Evolutionary conservation across 1,140 invertebrate species (phyloP).

Genomic region (Drosophila serrata): DNA sequence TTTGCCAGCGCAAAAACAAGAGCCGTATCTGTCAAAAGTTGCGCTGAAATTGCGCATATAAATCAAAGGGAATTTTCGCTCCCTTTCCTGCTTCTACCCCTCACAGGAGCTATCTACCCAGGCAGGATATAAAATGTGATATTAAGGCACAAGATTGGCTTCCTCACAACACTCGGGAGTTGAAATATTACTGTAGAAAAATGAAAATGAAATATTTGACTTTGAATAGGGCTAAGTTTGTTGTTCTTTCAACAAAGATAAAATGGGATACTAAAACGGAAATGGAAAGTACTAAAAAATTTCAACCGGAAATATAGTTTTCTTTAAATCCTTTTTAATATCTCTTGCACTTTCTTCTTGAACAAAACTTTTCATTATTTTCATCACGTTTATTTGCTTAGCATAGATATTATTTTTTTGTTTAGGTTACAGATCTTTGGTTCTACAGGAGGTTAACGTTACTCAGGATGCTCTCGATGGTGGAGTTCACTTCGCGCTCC

Average conservation of each 20-base stretch:
- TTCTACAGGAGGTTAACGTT: conserved; percentile 78
- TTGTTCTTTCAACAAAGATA: not conserved
- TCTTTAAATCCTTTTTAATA: not conserved
- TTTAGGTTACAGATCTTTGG: conserved; percentile 1
- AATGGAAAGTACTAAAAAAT: not conserved
- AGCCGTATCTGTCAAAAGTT: conserved; percentile 31
- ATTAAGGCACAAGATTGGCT: conserved; percentile 2
- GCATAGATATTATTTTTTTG: conserved; percentile 18
- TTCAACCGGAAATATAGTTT: not conserved
- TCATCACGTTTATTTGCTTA: conserved; percentile 55
- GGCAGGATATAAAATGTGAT: not conserved
- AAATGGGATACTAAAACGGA: not conserved
- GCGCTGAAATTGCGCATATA: conserved; percentile 29
- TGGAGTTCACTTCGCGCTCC: conserved; percentile 51
- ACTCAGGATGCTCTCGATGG: conserved; percentile 77
- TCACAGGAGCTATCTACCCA: not conserved
- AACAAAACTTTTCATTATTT: not conserved
- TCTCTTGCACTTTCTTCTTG: not conserved
- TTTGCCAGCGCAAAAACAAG: conserved; percentile 27
- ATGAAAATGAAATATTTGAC: conserved; percentile 6
- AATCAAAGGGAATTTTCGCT: conserved; percentile 9
- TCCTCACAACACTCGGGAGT: not conserved
- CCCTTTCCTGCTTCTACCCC: not conserved
- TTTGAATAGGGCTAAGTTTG: not conserved
- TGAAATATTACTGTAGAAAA: conserved; percentile 1